phyloP scores from a whole-genome alignment of 2,888 invertebrate species.

The Idaea aversata region DNA sequence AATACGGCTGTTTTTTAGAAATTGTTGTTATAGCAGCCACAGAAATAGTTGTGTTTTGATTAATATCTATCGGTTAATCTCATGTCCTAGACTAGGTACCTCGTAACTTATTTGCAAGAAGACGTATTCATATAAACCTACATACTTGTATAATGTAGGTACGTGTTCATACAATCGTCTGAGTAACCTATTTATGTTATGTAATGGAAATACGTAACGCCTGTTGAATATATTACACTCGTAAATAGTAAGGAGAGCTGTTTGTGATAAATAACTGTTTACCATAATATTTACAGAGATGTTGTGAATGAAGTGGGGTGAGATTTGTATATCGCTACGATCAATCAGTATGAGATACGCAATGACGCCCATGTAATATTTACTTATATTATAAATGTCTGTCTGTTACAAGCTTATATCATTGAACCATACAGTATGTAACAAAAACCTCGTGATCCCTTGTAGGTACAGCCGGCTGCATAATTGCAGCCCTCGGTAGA shows the following conservation, averaged over 20 bases:
- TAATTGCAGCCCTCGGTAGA: too few relatives aligned
- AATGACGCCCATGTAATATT: too few relatives aligned
- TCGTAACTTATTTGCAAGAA: neutral
- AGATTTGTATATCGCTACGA: neutral
- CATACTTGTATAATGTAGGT: neutral
- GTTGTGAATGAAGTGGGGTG: neutral
- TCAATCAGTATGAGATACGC: too few relatives aligned
- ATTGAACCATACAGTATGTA: too few relatives aligned
- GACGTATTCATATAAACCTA: neutral
- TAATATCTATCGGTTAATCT: too few relatives aligned
- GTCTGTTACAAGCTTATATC: too few relatives aligned
- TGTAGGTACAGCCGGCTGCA: too few relatives aligned
- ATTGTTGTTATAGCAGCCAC: too few relatives aligned
- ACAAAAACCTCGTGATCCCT: too few relatives aligned
- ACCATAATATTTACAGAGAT: neutral
- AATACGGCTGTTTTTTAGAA: too few relatives aligned
- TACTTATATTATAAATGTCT: too few relatives aligned
- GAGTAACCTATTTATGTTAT: neutral
- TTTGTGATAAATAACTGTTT: conserved; percentile 1
- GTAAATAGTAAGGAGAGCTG: neutral
- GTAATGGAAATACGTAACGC: neutral
- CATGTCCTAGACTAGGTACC: neutral
- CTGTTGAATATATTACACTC: neutral
- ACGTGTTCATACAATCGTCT: neutral
- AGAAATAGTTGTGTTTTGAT: too few relatives aligned